Evolutionary conservation across 2,113 vertebrate species (phyloP).

Genomic region (Nycticebus coucang): DNA sequence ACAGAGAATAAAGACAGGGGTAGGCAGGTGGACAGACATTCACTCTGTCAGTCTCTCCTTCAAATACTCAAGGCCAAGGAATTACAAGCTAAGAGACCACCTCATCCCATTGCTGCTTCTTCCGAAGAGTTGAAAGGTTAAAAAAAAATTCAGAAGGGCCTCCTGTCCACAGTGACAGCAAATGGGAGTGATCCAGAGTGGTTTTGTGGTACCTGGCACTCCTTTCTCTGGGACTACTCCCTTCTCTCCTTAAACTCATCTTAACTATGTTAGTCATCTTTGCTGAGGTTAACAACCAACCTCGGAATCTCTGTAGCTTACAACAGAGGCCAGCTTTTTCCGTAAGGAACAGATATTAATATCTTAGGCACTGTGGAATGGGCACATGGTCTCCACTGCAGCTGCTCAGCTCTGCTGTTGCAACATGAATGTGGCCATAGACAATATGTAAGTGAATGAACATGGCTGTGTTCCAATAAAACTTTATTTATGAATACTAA

Average conservation of each 20-base stretch:
- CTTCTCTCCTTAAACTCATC: neutral
- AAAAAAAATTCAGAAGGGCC: neutral
- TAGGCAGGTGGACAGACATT: neutral
- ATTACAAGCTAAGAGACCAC: neutral
- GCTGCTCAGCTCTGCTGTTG: neutral
- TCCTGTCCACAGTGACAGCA: neutral
- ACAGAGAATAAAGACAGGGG: neutral
- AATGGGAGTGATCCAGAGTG: neutral
- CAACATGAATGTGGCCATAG: neutral
- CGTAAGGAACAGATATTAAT: neutral
- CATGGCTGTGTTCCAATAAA: neutral
- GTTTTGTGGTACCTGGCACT: conserved; percentile 2
- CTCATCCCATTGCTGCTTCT: neutral
- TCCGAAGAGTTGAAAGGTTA: neutral
- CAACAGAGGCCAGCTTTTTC: neutral
- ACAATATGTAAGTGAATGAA: neutral
- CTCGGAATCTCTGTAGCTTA: neutral
- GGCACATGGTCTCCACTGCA: neutral
- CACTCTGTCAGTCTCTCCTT: neutral
- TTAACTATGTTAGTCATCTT: neutral
- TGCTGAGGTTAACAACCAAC: neutral
- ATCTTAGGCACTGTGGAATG: neutral
- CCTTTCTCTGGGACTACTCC: conserved; percentile 10
- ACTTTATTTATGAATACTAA: neutral
- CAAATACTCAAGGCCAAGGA: neutral